Base-by-base conservation (phyloP, 2,888 invertebrate genomes). In the Heterodera filipjevi region DNA sequence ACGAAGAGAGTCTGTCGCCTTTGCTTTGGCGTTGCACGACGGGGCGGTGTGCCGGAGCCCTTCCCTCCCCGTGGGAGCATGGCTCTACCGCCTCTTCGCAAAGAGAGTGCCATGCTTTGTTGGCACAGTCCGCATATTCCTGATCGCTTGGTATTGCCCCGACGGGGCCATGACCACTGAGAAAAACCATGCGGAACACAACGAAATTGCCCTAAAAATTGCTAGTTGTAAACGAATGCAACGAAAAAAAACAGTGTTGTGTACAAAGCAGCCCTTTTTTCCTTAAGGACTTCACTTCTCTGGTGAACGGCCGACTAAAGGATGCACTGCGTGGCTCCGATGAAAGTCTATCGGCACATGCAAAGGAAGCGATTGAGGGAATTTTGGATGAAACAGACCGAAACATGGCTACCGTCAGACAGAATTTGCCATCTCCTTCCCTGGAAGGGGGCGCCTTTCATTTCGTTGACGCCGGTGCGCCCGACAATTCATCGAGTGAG, bases 391-490 rank as follows among this genome's bases (percentile, higher is more conserved):
- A 87, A 80, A 84, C 88, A n/a, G 88, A 88, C 71, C 80, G 82
- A 16, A 84, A 83, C 22, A 85, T 88, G 68, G 87, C 86, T 77
- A 79, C 83, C n/a, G 80, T 77, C 0, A 78, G 84, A 16, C 79
- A 81, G 49, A 76, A 84, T 71, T 76, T 83, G 44, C 78, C 80
- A 12, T 82, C 83, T 33, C 82, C 82, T 16, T 70, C 75, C 2
- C 80, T 84, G 35, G 84, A 83, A 46, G 79, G 77, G 33, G 79
- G 83, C 71, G 82, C 85, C 0, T 88, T 87, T 76, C 88, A 88
- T 79, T 88, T 88, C 78, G 83, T 88, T 32, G 86, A 88, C 72
- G 88, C 88, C n/a, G 82, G 85, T 10, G 83, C 85, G 2, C 88
- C 88, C 10, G 84, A 84, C 66, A 81, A 79, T n/a, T 77, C 81